Evolutionary conservation across 2,888 invertebrate genomes (phyloP), one percentile per base, ranked within the genome.

Genomic region (Argyresthia albistria): DNA sequence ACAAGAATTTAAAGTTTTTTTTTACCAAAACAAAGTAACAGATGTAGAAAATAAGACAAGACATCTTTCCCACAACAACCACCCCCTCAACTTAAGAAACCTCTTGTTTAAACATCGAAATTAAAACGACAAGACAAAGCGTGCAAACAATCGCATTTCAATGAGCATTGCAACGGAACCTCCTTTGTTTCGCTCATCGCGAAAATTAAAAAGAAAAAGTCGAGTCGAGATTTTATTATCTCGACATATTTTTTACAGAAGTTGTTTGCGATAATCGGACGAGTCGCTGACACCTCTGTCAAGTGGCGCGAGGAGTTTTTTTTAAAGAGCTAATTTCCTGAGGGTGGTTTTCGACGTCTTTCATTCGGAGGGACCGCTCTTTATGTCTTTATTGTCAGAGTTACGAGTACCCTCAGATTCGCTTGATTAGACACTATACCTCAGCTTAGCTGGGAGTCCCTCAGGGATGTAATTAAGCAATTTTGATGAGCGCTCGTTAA

Each of bases 391-490:
- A 76, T 73, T 71, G 67, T 67, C 63, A 61, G 61, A 63, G 61
- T 66, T 58, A 67, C 62, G 59, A 63, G 62, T 62, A 59, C 59
- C 60, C 56, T 61, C 63, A 65, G 62, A 67, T 71, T 70, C 69
- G 68, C 65, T 69, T 76, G 78, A 78, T 79, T 75, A 78, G 72
- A 57, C 64, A 59, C 69, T 25, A n/a, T n/a, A 25, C 25, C 25
- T 25, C 25, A 25, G 70, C 66, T 73, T 68, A 73, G 71, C 65
- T 46, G 7, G 39, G n/a, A 36, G 15, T 46, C 67, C 71, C 73
- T 70, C 47, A 58, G 76, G 73, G 74, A 76, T 66, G 76, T 71
- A 80, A 76, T 80, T 76, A 79, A 79, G 75, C 70, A 74, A 75
- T 76, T 80, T 79, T 79, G 73, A 78, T 69, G 76, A 69, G 67